Conservation (phyloP, 2,888 invertebrate genomes). For the Ormyrus thymus region DNA sequence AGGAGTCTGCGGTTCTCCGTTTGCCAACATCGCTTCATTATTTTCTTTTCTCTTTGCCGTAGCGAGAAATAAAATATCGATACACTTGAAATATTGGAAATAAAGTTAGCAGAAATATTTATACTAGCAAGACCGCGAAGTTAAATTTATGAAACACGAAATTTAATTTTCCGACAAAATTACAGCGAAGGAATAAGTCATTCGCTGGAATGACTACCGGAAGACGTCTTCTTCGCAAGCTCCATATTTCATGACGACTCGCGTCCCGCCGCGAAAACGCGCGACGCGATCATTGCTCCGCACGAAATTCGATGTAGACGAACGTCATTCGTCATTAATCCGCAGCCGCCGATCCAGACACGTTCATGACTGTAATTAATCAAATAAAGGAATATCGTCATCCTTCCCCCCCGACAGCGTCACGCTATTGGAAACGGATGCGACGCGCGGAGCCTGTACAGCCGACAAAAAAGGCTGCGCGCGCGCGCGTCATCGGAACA, state of each 20-base stretch:
- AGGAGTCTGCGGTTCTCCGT: slow-evolving; percentile 1
- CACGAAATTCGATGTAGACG: slow-evolving; percentile 50
- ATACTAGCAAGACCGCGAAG: too few species aligned
- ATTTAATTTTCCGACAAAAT: too few species aligned
- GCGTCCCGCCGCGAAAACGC: slow-evolving; percentile 7
- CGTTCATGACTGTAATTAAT: slow-evolving; percentile 51
- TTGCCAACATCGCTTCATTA: neutral
- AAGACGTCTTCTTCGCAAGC: neutral
- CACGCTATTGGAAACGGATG: too few species aligned
- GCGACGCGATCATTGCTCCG: slow-evolving; percentile 21
- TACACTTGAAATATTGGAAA: too few species aligned
- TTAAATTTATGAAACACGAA: too few species aligned
- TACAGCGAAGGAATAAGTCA: too few species aligned
- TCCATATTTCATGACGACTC: slow-evolving; percentile 24
- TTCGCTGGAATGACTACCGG: slow-evolving; percentile 29
- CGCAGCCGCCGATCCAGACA: neutral
- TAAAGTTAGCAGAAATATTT: too few species aligned
- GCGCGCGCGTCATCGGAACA: slow-evolving; percentile 15
- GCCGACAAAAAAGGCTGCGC: neutral
- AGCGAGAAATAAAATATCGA: too few species aligned
- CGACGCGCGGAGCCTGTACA: neutral
- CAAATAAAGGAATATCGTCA: slow-evolving; percentile 21
- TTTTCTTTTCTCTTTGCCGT: neutral
- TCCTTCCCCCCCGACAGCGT: too few species aligned
- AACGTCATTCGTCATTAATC: slow-evolving; percentile 55